Percentiles rank a stretch among this genome's conserved stretches.
Conservation (phyloP, 2,888 invertebrate species). For the Eurois occulta region DNA sequence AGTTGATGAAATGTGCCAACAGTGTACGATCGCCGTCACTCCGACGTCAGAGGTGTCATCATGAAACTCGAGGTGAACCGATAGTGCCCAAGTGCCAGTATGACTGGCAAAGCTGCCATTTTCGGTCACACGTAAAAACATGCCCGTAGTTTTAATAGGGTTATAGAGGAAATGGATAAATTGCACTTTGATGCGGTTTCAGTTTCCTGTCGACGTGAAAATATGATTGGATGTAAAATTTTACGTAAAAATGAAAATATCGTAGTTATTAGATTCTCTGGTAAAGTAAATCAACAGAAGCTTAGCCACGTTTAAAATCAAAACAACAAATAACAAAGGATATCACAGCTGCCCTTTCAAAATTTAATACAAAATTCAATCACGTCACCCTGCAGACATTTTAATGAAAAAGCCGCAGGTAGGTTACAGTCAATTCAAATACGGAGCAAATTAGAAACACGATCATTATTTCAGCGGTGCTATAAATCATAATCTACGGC, state of each 20-base stretch:
- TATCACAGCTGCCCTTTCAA: constrained; percentile 33
- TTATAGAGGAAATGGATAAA: constrained; percentile 3
- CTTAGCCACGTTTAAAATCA: constrained; percentile 17
- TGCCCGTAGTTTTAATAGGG: constrained; percentile 4
- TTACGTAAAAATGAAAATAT: not conserved
- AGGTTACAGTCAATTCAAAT: constrained; percentile 44
- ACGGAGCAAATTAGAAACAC: constrained; percentile 51
- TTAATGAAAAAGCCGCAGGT: constrained; percentile 55
- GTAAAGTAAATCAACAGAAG: not conserved
- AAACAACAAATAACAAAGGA: constrained; percentile 40
- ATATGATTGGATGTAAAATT: not conserved
- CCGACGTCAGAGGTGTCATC: constrained; percentile 40
- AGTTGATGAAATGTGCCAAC: constrained; percentile 43
- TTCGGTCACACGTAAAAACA: constrained; percentile 39
- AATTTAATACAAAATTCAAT: constrained; percentile 56
- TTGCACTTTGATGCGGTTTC: constrained; percentile 24
- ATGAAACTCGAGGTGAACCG: constrained; percentile 26
- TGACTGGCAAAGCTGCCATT: constrained; percentile 31
- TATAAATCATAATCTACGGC: constrained; percentile 74
- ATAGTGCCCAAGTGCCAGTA: constrained; percentile 31
- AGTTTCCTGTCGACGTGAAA: not conserved
- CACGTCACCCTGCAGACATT: constrained; percentile 39
- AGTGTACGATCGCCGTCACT: constrained; percentile 39
- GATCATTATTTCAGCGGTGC: constrained; percentile 61
- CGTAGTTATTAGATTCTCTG: not conserved